A percentile compares a stretch with the other conserved stretches of the same genome.
These are phyloP conservation scores for Parnassius apollo DNA, from an alignment of 2,888 invertebrate species.

Conservation along the genomic window DNA sequence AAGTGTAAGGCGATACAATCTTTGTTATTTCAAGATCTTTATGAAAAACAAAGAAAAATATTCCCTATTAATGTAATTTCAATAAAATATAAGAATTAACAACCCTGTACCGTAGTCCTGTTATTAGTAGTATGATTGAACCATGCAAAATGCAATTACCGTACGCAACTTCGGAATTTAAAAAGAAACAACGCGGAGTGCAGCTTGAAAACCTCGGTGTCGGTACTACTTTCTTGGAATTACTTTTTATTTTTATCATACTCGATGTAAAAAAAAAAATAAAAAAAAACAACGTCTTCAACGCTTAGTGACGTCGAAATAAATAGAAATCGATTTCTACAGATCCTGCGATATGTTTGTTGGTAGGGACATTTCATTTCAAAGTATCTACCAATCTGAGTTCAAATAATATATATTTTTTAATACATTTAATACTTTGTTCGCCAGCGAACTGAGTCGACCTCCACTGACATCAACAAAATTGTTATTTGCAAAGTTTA, in stretches of 20 bases:
- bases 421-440: no score
- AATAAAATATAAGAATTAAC: not conserved
- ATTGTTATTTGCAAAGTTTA: no score
- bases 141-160: not conserved
- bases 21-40: no score
- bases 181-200: constrained; percentile 4
- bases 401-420: no score
- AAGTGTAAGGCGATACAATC: no score
- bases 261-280: not conserved
- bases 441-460: no score
- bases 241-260: not conserved
- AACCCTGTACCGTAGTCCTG: no score
- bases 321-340: constrained; percentile 13
- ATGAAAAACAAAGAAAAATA: no score
- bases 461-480: no score
- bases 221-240: constrained; percentile 9
- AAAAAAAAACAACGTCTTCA: not conserved
- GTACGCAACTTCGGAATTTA: not conserved
- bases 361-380: not conserved
- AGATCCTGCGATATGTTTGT: not conserved
- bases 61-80: not conserved
- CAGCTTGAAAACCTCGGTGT: not conserved
- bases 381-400: not conserved
- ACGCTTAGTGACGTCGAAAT: constrained; percentile 1
- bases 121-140: not conserved